Base-by-base conservation (phyloP, 2,113 vertebrate genomes). In the Odontesthes bonariensis region DNA sequence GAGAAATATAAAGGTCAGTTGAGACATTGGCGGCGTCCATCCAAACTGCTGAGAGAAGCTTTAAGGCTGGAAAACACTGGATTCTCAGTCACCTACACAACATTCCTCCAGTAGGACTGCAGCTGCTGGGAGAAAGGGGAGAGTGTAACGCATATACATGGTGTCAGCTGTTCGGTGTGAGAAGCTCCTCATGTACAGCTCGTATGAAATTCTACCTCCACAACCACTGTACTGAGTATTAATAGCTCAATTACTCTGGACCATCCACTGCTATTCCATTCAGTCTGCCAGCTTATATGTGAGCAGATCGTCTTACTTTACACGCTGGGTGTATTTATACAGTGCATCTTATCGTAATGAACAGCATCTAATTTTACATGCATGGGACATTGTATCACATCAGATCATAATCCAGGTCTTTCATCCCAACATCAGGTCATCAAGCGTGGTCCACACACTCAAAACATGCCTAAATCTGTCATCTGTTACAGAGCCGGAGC, bases 181-280 rank as follows among this genome's bases (percentile, higher is more conserved):
- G 35, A 35, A 35, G 35, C 35, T 79, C 56, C 20, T 12, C n/a
- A 52, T 53, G 6, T 65, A 53, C 55, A 66, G 61, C 20, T 3
- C 22, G 77, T 20, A 57, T 74, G 71, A 53, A 74, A 80, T 46
- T 42, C 33, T 32, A 74, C 58, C 77, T 74, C 62, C 11, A 32
- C 55, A 35, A 40, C 63, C 74, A 32, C 63, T 51, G 52, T 27
- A n/a, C 2, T 0, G 12, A 4, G 52, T 76, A 81, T 81, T 72
- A 81, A 81, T 72, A 81, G 79, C 12, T 44, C 1, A 2, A 13
- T 51, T 35, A 55, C 27, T 13, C 17, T 44, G 17, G 11, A 46
- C 17, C 8, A 4, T 53, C 57, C 16, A 19, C 5, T 23, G 6
- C 51, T 17, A 16, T 49, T 67, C 40, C 35, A 44, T 68, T 68